Evolutionary conservation across 2,797 vertebrate species (phyloP).

Genomic region (Eremophila alpestris): DNA sequence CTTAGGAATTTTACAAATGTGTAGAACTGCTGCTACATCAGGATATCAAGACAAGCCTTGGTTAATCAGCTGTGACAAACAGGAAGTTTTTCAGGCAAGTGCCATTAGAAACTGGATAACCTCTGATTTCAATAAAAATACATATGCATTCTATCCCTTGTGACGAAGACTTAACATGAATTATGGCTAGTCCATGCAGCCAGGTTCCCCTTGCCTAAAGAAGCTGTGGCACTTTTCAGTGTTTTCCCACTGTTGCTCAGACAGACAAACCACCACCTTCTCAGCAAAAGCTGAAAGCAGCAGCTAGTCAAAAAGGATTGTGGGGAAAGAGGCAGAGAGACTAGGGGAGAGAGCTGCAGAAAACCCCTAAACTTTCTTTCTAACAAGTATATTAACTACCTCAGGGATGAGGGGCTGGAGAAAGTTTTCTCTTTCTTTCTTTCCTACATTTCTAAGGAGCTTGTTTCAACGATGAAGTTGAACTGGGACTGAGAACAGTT

Average conservation of each 20-base stretch:
- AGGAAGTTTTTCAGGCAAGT: neutral
- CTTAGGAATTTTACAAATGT: neutral
- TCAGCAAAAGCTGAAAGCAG: neutral
- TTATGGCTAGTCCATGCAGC: neutral
- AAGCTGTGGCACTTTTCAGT: neutral
- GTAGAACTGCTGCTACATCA: neutral
- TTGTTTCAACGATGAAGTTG: neutral
- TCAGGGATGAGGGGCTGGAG: neutral
- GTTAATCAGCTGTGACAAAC: neutral
- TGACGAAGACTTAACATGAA: neutral
- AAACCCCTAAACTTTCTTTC: neutral
- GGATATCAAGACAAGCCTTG: neutral
- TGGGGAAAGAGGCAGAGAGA: neutral
- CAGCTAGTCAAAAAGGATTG: neutral
- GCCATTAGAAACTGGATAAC: neutral
- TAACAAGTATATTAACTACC: neutral
- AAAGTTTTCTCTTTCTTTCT: neutral
- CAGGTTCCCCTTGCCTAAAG: neutral
- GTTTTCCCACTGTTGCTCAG: neutral
- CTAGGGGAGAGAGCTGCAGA: neutral
- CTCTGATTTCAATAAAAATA: slow-evolving; percentile 6
- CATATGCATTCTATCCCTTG: neutral
- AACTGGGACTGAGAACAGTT: neutral
- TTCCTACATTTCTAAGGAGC: neutral
- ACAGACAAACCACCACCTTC: neutral